A percentile compares a stretch with the other conserved stretches of the same genome.
Conservation (phyloP, 2,113 vertebrate species). For the Sander vitreus region DNA sequence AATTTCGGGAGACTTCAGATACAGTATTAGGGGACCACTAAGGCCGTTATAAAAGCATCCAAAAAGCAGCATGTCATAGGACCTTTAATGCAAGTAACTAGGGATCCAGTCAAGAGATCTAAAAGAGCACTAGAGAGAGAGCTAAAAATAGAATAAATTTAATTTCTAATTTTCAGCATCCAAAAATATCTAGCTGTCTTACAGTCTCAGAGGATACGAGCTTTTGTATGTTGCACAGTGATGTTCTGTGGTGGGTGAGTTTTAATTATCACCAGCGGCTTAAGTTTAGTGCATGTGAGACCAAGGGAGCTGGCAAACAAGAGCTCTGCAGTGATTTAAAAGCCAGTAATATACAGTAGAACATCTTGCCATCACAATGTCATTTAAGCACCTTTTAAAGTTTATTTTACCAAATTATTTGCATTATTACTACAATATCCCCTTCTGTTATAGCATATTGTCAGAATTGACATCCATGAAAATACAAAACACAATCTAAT, state of each 20-base stretch:
- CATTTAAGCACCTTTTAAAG: background rate
- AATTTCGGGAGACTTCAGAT: no score
- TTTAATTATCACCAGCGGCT: conserved; percentile 51
- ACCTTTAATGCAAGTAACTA: background rate
- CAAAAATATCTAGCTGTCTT: conserved; percentile 6
- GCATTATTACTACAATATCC: background rate
- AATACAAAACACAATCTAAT: background rate
- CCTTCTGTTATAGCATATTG: no score
- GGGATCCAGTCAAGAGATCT: background rate
- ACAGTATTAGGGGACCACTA: no score
- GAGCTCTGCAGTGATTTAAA: conserved; percentile 13
- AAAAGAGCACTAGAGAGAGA: no score
- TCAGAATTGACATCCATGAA: background rate
- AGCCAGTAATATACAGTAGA: background rate
- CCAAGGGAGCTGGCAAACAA: background rate
- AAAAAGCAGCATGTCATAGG: no score
- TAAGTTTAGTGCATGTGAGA: conserved; percentile 29
- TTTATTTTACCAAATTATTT: background rate
- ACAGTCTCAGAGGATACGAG: conserved; percentile 9
- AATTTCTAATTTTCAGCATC: conserved; percentile 16
- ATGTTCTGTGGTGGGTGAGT: conserved; percentile 12
- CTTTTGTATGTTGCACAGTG: conserved; percentile 9
- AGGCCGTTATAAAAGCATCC: no score
- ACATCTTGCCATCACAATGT: background rate
- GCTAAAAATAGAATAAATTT: background rate